Percentiles rank a stretch among this genome's conserved stretches.
Evolutionary conservation across 2,888 invertebrate genomes (phyloP).

Genomic region (Hemaris fuciformis): DNA sequence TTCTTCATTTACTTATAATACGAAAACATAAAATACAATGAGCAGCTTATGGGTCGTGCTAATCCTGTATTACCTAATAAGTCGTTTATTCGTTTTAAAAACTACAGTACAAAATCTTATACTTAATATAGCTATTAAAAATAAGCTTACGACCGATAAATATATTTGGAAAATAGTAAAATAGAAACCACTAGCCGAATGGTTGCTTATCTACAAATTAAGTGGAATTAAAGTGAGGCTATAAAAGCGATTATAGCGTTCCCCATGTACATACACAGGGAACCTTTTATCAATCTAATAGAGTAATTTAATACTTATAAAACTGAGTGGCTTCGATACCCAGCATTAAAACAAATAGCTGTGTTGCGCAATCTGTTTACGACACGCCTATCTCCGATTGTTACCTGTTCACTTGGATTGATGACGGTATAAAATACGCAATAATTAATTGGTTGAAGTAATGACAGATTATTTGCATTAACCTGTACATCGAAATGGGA

Average conservation of each 20-base stretch:
- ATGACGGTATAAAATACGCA: conserved; percentile 21
- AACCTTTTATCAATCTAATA: conserved; percentile 24
- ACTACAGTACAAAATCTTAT: too few relatives aligned
- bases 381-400: conserved; percentile 11
- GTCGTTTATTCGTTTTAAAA: too few relatives aligned
- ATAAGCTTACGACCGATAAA: neutral
- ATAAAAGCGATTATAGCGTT: conserved; percentile 22
- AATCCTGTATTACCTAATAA: too few relatives aligned
- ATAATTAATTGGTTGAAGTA: conserved; percentile 1
- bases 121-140: too few relatives aligned
- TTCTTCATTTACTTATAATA: too few relatives aligned
- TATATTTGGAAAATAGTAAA: neutral
- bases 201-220: conserved; percentile 29
- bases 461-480: neutral
- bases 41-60: too few relatives aligned
- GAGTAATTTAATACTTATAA: conserved; percentile 25
- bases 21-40: too few relatives aligned
- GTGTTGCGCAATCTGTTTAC: conserved; percentile 16
- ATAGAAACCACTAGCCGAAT: conserved; percentile 22
- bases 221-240: conserved; percentile 17
- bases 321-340: conserved; percentile 23
- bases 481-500: neutral
- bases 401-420: conserved; percentile 19
- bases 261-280: conserved; percentile 13
- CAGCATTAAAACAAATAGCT: conserved; percentile 25